Evolutionary conservation across 2,888 invertebrate species (phyloP).

Genomic region (Apotomis capreana): DNA sequence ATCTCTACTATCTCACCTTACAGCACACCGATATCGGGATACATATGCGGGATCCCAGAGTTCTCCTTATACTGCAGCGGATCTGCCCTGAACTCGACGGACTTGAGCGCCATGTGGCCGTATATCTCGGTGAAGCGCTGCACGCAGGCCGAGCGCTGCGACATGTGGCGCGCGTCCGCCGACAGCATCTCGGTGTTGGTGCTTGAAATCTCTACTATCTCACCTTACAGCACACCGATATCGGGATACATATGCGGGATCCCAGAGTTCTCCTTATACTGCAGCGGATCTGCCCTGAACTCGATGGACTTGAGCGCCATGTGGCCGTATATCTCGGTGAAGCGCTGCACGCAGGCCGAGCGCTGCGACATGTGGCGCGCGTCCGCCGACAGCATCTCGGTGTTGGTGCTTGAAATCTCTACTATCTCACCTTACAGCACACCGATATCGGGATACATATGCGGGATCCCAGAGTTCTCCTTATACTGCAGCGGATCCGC

Average conservation of each 20-base stretch:
- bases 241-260: constrained; percentile 93
- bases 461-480: constrained; percentile 93
- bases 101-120: constrained; percentile 93
- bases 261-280: constrained; percentile 93
- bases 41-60: constrained; percentile 93
- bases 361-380: constrained; percentile 96
- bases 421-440: constrained; percentile 85
- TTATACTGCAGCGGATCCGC: constrained; percentile 97
- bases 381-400: constrained; percentile 96
- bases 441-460: constrained; percentile 93
- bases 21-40: constrained; percentile 93
- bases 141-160: constrained; percentile 95
- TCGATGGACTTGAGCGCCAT: constrained; percentile 96
- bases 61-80: constrained; percentile 95
- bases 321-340: constrained; percentile 90
- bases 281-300: constrained; percentile 97
- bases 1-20: constrained; percentile 73
- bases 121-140: constrained; percentile 90
- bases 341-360: constrained; percentile 93
- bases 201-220: constrained; percentile 74
- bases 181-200: constrained; percentile 97
- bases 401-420: constrained; percentile 83
- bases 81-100: constrained; percentile 97
- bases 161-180: constrained; percentile 96
- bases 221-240: constrained; percentile 91